Conservation (phyloP, 2,113 vertebrate species). For the Pycnonotus jocosus region DNA sequence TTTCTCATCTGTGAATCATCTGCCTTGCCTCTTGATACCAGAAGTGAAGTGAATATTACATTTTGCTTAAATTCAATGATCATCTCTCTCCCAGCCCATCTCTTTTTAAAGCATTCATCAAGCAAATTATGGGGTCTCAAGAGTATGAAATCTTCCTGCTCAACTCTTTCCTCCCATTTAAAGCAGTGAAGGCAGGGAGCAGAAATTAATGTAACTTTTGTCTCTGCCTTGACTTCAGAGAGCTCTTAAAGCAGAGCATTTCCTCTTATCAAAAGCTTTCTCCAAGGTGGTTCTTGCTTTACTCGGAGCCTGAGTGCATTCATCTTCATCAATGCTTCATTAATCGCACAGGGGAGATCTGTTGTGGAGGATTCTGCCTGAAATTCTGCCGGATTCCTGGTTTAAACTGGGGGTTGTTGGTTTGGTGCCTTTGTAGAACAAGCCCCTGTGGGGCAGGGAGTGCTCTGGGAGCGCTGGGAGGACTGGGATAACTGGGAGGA, state of each 20-base stretch:
- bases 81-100: conserved; percentile 4
- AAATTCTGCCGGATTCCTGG: not conserved
- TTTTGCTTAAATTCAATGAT: conserved; percentile 17
- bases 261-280: conserved; percentile 31
- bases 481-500: not conserved
- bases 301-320: not conserved
- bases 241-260: conserved; percentile 29
- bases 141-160: not conserved
- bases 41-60: not conserved
- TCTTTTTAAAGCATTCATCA: conserved; percentile 9
- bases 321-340: conserved; percentile 26
- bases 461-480: not conserved
- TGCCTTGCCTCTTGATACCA: not conserved
- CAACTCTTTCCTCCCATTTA: not conserved
- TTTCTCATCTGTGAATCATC: not conserved
- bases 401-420: not conserved
- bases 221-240: conserved; percentile 21
- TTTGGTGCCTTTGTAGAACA: not conserved
- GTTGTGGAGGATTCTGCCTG: not conserved
- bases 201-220: conserved; percentile 37
- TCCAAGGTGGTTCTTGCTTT: conserved; percentile 1
- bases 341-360: not conserved
- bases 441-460: not conserved
- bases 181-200: conserved; percentile 10
- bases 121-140: conserved; percentile 14